Percentiles rank a stretch among this genome's conserved stretches.
Evolutionary conservation across 1,140 invertebrate species (phyloP).

Genomic region (Ceratina australensis): DNA sequence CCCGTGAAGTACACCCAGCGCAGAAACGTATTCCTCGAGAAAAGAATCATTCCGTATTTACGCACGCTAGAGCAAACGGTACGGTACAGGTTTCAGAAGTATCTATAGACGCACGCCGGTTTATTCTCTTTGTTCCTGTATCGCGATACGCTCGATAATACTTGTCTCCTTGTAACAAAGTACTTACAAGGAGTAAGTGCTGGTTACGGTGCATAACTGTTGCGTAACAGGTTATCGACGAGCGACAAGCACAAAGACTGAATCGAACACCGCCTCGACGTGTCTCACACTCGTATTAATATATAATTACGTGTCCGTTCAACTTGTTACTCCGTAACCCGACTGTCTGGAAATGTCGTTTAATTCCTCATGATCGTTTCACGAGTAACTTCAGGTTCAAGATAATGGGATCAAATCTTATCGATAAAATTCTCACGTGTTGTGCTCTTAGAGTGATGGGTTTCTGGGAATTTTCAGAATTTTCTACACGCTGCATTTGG

Average conservation of each 20-base stretch:
- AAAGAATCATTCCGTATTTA: too few relatives aligned
- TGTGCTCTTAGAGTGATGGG: too few relatives aligned
- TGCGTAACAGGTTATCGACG: not conserved
- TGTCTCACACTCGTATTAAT: not conserved
- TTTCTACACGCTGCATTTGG: too few relatives aligned
- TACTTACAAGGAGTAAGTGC: not conserved
- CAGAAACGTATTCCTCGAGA: too few relatives aligned
- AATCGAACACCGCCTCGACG: not conserved
- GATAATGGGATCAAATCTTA: too few relatives aligned
- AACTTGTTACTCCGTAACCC: not conserved
- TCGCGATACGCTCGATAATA: not conserved
- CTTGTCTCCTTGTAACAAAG: not conserved
- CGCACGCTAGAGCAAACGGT: not conserved
- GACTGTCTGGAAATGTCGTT: too few relatives aligned
- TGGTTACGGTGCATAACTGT: too few relatives aligned
- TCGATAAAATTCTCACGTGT: too few relatives aligned
- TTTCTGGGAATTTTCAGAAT: too few relatives aligned
- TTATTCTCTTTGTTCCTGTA: constrained; percentile 20
- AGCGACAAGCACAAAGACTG: too few relatives aligned
- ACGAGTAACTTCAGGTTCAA: too few relatives aligned
- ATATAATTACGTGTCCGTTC: not conserved
- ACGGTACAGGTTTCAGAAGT: not conserved
- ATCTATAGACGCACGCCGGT: not conserved
- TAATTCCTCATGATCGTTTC: too few relatives aligned
- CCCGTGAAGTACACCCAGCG: not conserved